phyloP scores from a whole-genome alignment of 2,797 vertebrate species.

The Arvicola amphibius region DNA sequence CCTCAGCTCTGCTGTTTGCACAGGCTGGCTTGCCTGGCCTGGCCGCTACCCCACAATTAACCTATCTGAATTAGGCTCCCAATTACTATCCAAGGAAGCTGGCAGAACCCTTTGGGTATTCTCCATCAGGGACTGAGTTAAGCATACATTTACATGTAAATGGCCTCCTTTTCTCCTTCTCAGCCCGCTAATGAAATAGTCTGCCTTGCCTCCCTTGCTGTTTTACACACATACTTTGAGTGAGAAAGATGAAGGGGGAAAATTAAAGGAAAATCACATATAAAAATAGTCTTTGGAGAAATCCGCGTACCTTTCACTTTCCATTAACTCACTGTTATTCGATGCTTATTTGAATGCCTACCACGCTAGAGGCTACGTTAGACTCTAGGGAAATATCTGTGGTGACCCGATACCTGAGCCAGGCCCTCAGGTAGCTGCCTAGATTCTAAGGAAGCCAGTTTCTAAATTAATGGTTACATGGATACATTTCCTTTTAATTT shows the following conservation, averaged over 20 bases:
- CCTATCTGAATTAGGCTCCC: slow-evolving; percentile 74
- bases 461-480: background rate
- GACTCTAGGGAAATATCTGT: background rate
- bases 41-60: slow-evolving; percentile 63
- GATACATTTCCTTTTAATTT: background rate
- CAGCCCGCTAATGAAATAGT: slow-evolving; percentile 72
- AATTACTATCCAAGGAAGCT: slow-evolving; percentile 61
- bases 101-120: slow-evolving; percentile 69
- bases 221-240: slow-evolving; percentile 50
- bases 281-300: slow-evolving; percentile 42
- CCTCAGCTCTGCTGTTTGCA: slow-evolving; percentile 20
- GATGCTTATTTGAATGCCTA: background rate
- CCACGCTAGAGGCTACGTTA: background rate
- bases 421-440: background rate
- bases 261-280: slow-evolving; percentile 64
- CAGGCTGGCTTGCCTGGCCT: background rate
- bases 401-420: background rate
- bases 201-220: background rate
- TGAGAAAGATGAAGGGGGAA: slow-evolving; percentile 65
- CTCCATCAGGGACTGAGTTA: slow-evolving; percentile 72
- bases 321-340: background rate
- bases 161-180: slow-evolving; percentile 58
- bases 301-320: slow-evolving; percentile 28
- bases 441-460: background rate
- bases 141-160: slow-evolving; percentile 79